Conservation (phyloP, 2,113 vertebrate species). For the Dasypus novemcinctus region DNA sequence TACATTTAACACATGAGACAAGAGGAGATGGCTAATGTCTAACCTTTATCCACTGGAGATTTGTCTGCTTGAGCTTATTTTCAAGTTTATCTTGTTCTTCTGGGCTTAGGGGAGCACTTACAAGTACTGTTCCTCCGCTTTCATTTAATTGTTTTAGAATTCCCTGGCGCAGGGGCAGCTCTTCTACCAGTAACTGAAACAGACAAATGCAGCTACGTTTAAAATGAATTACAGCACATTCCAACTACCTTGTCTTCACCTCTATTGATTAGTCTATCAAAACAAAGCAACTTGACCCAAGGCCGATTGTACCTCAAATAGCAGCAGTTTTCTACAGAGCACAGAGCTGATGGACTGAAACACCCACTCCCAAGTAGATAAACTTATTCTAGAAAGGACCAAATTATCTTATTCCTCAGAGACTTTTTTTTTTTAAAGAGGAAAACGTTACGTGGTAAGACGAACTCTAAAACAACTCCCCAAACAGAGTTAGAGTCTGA, state of each 20-base stretch:
- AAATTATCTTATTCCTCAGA: background rate
- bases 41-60: conserved; percentile 93
- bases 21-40: conserved; percentile 66
- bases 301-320: conserved; percentile 72
- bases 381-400: background rate
- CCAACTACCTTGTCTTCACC: conserved; percentile 75
- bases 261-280: conserved; percentile 80
- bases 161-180: conserved; percentile 88
- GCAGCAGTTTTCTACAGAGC: conserved; percentile 53
- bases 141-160: conserved; percentile 91
- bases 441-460: background rate
- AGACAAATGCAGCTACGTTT: conserved; percentile 81
- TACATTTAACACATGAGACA: conserved; percentile 64
- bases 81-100: conserved; percentile 89
- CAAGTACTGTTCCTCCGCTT: conserved; percentile 83
- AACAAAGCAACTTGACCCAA: conserved; percentile 71
- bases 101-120: conserved; percentile 86
- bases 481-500: background rate
- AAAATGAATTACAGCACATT: conserved; percentile 81
- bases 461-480: background rate
- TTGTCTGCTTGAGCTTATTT: conserved; percentile 88
- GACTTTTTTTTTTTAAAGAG: background rate
- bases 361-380: background rate
- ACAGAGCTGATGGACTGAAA: background rate
- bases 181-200: conserved; percentile 88